A percentile compares a stretch with the other conserved stretches of the same genome.
phyloP scores from a whole-genome alignment of 1,140 invertebrate genomes.

The Papilio aristodemus region DNA sequence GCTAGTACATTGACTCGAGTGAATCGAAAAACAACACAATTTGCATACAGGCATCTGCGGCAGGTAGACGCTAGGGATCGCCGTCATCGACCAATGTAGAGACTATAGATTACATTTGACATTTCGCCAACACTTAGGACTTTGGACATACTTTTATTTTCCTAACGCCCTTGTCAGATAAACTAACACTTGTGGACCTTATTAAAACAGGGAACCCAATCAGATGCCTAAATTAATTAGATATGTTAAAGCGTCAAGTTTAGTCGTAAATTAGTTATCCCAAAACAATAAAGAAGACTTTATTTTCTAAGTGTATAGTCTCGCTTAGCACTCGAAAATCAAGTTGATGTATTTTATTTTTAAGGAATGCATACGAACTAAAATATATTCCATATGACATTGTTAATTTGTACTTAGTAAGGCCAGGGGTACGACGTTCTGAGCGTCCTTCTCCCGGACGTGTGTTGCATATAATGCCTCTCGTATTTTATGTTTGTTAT shows the following conservation, averaged over 20 bases:
- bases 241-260: background rate
- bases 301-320: constrained; percentile 13
- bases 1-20: constrained; percentile 64
- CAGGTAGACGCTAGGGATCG: constrained; percentile 70
- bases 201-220: background rate
- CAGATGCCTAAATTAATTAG: background rate
- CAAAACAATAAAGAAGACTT: background rate
- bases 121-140: constrained; percentile 63
- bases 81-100: constrained; percentile 66
- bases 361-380: constrained; percentile 6
- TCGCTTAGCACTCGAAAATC: background rate
- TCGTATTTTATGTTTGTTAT: constrained; percentile 17
- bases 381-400: constrained; percentile 20
- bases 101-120: constrained; percentile 61
- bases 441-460: constrained; percentile 29
- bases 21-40: constrained; percentile 67
- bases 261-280: constrained; percentile 1
- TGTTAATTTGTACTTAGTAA: constrained; percentile 33
- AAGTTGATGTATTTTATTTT: constrained; percentile 2
- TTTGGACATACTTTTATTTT: constrained; percentile 46
- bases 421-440: constrained; percentile 26
- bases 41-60: constrained; percentile 70
- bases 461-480: constrained; percentile 22
- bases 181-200: background rate
- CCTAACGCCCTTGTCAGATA: constrained; percentile 31